Evolutionary conservation across 2,797 vertebrate genomes (phyloP).

Genomic region (Halcyon leucocephala): DNA sequence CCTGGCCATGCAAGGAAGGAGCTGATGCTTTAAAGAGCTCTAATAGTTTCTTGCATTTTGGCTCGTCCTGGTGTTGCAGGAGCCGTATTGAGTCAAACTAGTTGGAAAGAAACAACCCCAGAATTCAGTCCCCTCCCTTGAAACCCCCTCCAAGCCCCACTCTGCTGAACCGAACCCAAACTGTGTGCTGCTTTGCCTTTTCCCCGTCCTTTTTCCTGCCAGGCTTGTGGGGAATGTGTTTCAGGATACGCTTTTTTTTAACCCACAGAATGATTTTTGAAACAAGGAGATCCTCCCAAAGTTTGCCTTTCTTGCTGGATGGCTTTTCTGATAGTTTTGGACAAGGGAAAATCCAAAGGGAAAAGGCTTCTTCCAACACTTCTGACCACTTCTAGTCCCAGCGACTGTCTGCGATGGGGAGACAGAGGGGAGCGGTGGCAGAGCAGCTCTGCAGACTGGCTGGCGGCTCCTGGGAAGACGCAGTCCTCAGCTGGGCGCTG

Average conservation of each 20-base stretch:
- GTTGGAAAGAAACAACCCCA: background rate
- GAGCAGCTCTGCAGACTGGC: background rate
- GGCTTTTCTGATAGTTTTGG: background rate
- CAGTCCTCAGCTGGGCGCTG: background rate
- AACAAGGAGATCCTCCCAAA: background rate
- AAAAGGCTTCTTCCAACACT: background rate
- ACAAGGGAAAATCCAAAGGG: background rate
- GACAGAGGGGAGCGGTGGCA: background rate
- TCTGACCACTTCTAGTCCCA: background rate
- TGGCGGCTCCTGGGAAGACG: background rate
- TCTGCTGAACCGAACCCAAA: background rate
- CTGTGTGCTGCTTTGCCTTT: background rate
- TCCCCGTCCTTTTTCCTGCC: constrained; percentile 13
- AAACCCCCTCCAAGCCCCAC: background rate
- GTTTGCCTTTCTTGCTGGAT: background rate
- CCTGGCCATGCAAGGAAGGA: background rate
- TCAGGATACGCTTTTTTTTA: background rate
- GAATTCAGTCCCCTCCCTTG: background rate
- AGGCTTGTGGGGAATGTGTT: background rate
- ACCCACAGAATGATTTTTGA: background rate
- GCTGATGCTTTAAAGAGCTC: background rate
- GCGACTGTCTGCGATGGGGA: background rate
- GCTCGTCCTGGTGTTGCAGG: background rate
- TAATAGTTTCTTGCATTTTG: background rate
- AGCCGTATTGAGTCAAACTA: constrained; percentile 23